Conservation (phyloP, 2,113 vertebrate genomes). For the Cricetomys ansorgei region DNA sequence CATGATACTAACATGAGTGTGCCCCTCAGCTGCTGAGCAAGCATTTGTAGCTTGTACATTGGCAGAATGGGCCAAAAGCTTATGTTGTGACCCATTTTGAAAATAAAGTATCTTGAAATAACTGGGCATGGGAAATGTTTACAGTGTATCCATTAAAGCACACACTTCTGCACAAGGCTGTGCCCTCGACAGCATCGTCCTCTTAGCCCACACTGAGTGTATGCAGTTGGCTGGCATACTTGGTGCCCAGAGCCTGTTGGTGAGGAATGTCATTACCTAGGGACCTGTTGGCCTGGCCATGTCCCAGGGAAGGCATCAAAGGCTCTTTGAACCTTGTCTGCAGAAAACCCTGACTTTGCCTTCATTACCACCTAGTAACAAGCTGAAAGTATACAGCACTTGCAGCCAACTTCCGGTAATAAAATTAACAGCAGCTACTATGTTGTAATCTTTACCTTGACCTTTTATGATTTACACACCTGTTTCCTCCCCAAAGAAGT, state of each 20-base stretch:
- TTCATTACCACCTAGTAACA: background rate
- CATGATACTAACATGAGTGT: constrained; percentile 85
- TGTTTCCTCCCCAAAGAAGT: fast-evolving
- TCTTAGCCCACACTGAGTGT: background rate
- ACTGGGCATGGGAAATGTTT: constrained; percentile 56
- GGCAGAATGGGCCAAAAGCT: constrained; percentile 80
- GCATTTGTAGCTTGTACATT: constrained; percentile 90
- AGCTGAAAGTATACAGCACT: too few relatives aligned
- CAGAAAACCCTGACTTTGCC: background rate
- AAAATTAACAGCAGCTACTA: background rate
- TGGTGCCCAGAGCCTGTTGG: background rate
- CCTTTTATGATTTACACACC: background rate
- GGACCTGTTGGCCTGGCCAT: background rate
- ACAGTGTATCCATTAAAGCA: background rate
- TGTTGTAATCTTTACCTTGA: background rate
- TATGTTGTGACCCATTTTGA: constrained; percentile 87
- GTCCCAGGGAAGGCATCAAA: background rate
- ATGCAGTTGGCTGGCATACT: background rate
- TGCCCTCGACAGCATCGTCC: background rate
- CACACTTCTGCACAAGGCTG: fast-evolving
- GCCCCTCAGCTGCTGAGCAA: constrained; percentile 85
- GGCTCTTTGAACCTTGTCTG: background rate
- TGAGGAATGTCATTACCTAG: background rate
- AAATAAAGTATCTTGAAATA: constrained; percentile 90
- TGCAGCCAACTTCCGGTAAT: background rate